Evolutionary conservation across 2,888 invertebrate species (phyloP).

Genomic region (Ecdyonurus torrentis): DNA sequence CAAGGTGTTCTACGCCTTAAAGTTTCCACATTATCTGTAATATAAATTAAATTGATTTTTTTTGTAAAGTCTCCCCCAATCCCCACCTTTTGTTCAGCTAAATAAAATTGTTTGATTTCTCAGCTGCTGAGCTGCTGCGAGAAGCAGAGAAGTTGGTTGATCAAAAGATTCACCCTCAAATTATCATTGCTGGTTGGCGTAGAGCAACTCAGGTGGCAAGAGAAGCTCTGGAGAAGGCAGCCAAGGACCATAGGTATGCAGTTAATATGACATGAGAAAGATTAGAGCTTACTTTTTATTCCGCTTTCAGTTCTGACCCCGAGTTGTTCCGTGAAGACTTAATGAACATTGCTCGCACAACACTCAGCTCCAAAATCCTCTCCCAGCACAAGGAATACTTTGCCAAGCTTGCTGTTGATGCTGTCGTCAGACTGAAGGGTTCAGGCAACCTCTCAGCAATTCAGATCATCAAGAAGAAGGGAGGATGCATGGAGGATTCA

Average conservation of each 20-base stretch:
- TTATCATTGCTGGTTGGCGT: slow-evolving; percentile 91
- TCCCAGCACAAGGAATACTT: slow-evolving; percentile 96
- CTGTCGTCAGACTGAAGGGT: slow-evolving; percentile 85
- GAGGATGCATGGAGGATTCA: slow-evolving; percentile 84
- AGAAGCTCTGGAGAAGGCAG: slow-evolving; percentile 57
- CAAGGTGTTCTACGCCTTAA: too few species aligned
- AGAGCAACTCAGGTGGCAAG: slow-evolving; percentile 71
- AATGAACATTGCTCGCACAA: slow-evolving; percentile 92
- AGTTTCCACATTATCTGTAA: too few species aligned
- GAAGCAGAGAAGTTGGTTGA: slow-evolving; percentile 90
- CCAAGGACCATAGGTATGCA: slow-evolving; percentile 56
- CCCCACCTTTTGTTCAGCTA: too few species aligned
- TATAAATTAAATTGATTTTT: too few species aligned
- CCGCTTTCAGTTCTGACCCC: slow-evolving; percentile 39
- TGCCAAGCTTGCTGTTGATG: slow-evolving; percentile 86
- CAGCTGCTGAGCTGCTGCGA: slow-evolving; percentile 80
- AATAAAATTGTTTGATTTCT: too few species aligned
- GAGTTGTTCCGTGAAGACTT: slow-evolving; percentile 72
- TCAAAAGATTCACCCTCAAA: slow-evolving; percentile 95
- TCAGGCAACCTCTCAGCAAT: slow-evolving; percentile 91
- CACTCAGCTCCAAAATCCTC: slow-evolving; percentile 93
- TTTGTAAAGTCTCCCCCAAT: too few species aligned
- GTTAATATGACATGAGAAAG: neutral
- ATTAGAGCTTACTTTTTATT: slow-evolving; percentile 3
- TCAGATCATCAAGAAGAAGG: slow-evolving; percentile 94